Evolutionary conservation across 2,113 vertebrate genomes (phyloP).

Genomic region (Solenodon paradoxus): DNA sequence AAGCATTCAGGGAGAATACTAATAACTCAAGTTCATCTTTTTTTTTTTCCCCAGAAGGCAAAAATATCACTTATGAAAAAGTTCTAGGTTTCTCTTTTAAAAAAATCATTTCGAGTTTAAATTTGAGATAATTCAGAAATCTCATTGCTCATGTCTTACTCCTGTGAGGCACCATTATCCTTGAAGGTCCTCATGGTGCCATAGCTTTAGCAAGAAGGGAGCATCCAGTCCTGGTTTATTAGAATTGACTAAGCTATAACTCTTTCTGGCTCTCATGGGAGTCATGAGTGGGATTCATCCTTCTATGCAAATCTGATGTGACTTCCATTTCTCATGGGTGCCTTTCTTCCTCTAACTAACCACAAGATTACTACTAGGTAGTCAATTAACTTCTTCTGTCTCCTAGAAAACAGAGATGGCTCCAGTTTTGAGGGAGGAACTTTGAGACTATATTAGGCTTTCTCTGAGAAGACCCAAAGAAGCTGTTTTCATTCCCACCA

Average conservation of each 20-base stretch:
- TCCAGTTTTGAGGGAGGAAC: not conserved
- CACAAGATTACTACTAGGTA: not conserved
- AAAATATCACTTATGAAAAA: not conserved
- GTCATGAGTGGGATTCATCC: not conserved
- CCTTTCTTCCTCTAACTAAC: not conserved
- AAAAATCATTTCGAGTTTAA: not conserved
- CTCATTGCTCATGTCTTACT: rapidly evolving
- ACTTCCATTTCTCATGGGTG: not conserved
- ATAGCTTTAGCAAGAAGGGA: not conserved
- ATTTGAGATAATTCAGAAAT: not conserved
- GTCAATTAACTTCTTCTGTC: not conserved
- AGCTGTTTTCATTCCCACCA: not conserved
- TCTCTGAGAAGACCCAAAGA: not conserved
- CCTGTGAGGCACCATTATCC: not conserved
- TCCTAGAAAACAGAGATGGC: not conserved
- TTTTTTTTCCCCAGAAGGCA: not conserved
- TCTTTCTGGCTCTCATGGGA: not conserved
- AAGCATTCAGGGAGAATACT: too few relatives aligned
- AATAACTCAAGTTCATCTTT: too few relatives aligned
- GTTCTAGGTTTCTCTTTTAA: not conserved
- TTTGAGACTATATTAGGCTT: not conserved
- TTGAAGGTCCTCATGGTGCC: not conserved
- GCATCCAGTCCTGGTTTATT: not conserved
- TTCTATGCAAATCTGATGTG: not conserved
- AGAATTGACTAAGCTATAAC: not conserved